Evolutionary conservation across 1,140 invertebrate genomes (phyloP).

Genomic region (Drosophila lowei): DNA sequence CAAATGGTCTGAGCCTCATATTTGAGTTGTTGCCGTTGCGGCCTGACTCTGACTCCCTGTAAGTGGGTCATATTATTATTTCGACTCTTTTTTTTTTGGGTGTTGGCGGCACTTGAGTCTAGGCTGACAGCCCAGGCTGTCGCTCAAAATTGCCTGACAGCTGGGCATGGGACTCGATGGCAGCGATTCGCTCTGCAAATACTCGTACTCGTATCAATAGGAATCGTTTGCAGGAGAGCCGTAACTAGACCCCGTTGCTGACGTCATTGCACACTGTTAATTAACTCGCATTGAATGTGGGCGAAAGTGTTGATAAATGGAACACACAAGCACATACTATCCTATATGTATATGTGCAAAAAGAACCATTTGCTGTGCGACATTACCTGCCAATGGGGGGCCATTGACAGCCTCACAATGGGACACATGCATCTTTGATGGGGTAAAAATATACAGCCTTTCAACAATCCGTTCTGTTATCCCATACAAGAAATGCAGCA

Average conservation of each 20-base stretch:
- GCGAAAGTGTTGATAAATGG: slow-evolving; percentile 51
- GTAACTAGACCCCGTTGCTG: slow-evolving; percentile 19
- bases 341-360: neutral
- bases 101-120: slow-evolving; percentile 44
- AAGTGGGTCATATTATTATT: slow-evolving; percentile 70
- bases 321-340: slow-evolving; percentile 8
- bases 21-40: slow-evolving; percentile 10
- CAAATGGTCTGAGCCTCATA: slow-evolving; percentile 45
- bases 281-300: slow-evolving; percentile 50
- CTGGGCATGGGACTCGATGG: slow-evolving; percentile 3
- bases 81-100: slow-evolving; percentile 42
- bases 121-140: slow-evolving; percentile 24
- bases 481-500: no score
- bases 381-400: slow-evolving; percentile 57
- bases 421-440: slow-evolving; percentile 17
- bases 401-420: slow-evolving; percentile 46
- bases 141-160: slow-evolving; percentile 55
- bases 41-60: slow-evolving; percentile 8
- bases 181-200: slow-evolving; percentile 4
- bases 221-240: slow-evolving; percentile 21
- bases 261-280: slow-evolving; percentile 60
- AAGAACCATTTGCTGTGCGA: slow-evolving; percentile 28
- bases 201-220: slow-evolving; percentile 41
- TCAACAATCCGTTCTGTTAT: no score
- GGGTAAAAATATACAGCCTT: neutral